Evolutionary conservation across 2,888 invertebrate genomes (phyloP), one percentile per base, ranked within the genome.

Genomic region (Agonum fuliginosum): DNA sequence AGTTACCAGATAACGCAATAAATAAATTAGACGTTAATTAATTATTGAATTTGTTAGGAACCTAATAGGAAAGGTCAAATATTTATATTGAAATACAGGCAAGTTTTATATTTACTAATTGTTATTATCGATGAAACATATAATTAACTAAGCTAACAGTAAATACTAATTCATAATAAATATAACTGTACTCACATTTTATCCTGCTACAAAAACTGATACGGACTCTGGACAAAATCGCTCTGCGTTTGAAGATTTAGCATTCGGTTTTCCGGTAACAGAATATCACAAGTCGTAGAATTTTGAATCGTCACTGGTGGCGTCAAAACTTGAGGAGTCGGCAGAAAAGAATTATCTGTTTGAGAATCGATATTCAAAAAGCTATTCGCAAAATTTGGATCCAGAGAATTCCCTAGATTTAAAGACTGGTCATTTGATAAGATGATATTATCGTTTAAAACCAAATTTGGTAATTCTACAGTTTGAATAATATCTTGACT

Each of bases 251-350:
- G 73, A 20, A 67, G 34, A 76, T 76, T 69, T 30, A 69, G 22
- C 41, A 65, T 76, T 20, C 67, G 20, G 20, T 69, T 76, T 67
- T 76, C 75, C 14, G 75, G 75, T 22, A 76, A 30, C n/a, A 77
- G 27, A 70, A 77, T 77, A 77, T 77, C 77, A 54, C 77, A 77
- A 54, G 77, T 77, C 8, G 77, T 70, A 10, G 69, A 54, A 58
- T 70, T 77, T 27, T 77, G 51, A 24, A 76, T 54, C 1, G 48
- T 8, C n/a, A 73, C 30, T 24, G 67, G 30, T 34, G 46, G 65
- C 1, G 46, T 20, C 24, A 76, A 48, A 48, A 54, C 14, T 22
- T 24, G 37, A 20, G 20, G 37, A 20, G 20, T 12, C 5, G 51
- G 27, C 17, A 48, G 17, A 10, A 51, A 58, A 37, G 22, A 10